Evolutionary conservation across 2,888 invertebrate species (phyloP), one percentile per base, ranked within the genome.

Genomic region (Galerucella pusilla): DNA sequence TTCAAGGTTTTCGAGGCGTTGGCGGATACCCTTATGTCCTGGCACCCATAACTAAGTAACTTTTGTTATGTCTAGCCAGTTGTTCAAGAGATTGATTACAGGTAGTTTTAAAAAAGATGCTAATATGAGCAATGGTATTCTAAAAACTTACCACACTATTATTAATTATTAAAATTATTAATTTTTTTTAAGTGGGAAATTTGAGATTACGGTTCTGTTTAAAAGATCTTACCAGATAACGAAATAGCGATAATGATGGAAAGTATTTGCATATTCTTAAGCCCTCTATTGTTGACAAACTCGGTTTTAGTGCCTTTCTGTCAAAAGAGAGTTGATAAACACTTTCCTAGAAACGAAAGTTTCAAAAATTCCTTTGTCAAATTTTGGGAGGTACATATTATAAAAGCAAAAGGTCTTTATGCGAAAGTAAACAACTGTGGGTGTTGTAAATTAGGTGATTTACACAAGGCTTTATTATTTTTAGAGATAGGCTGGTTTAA

Each of bases 201-300:
- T 4, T 35, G 35, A 35, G n/a, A 63, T 10, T 64, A 14, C 46
- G 45, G 45, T 11, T 46, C 20, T 64, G 64, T 59, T 64, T 42
- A 64, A 54, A 64, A 75, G 69, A 61, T 68, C 74, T 75, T 70
- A 16, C 45, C 42, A 75, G 77, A 77, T 75, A 75, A 79, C 68
- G 74, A 77, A 72, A 77, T 75, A 68, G 76, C 75, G 76, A 75
- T 72, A 75, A 70, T 66, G 70, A 74, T 61, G 74, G 67, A 77
- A 74, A 78, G 71, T 79, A 79, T 79, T 79, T 79, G 79, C 79
- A 79, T 79, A 78, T 75, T 74, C 77, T 71, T 78, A 79, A 79
- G 73, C 73, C 71, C 70, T 35, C 68, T 65, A 78, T 78, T 79
- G 77, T 79, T 78, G 73, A 75, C 57, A 77, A 76, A 75, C 64